phyloP scores from a whole-genome alignment of 2,113 vertebrate genomes.

The Podilymbus podiceps region DNA sequence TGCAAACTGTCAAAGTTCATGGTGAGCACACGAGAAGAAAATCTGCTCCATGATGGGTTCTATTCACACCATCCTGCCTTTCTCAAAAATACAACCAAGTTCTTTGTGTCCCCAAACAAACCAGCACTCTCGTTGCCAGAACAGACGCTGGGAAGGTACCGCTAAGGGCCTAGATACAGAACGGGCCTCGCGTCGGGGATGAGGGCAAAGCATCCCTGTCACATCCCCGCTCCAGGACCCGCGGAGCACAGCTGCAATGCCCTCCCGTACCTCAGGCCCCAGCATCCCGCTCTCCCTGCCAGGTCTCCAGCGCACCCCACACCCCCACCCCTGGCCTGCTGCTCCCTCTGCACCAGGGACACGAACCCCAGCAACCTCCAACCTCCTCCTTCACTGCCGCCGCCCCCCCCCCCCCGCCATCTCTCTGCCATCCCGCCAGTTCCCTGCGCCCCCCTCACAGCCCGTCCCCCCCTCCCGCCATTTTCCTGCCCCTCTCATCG shows the following conservation, averaged over 20 bases:
- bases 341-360: neutral
- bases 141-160: neutral
- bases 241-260: neutral
- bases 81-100: neutral
- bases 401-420: neutral
- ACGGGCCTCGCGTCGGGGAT: neutral
- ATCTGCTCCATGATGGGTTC: neutral
- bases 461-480: neutral
- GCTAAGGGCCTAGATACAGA: neutral
- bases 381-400: neutral
- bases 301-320: neutral
- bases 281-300: neutral
- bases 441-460: neutral
- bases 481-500: neutral
- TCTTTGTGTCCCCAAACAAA: neutral
- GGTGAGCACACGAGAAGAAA: neutral
- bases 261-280: neutral
- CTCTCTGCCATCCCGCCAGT: neutral
- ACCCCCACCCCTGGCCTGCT: neutral
- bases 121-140: neutral
- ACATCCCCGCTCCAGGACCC: neutral
- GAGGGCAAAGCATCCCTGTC: neutral
- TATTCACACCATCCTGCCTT: neutral
- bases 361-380: neutral
- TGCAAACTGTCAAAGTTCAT: neutral